These are phyloP conservation scores for Rana temporaria DNA, from an alignment of 2,113 vertebrate species.

Conservation along the genomic window DNA sequence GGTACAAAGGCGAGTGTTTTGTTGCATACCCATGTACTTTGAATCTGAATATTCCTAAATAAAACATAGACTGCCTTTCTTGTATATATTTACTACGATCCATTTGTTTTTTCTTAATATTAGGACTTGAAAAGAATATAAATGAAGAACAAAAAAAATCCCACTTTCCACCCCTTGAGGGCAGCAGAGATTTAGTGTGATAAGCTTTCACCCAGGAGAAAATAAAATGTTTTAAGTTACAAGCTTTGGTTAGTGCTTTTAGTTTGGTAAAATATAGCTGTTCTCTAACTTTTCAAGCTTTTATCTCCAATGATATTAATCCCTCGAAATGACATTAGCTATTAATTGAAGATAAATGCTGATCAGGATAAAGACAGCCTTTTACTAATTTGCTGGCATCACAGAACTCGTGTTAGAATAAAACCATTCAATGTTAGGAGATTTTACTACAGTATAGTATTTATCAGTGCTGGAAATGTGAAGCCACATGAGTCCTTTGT, in stretches of 20 bases:
- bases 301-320: not conserved
- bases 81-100: too few relatives aligned
- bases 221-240: not conserved
- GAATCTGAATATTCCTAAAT: too few relatives aligned
- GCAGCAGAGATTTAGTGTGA: constrained; percentile 52
- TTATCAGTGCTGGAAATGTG: not conserved
- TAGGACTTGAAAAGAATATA: not conserved
- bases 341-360: constrained; percentile 26
- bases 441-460: not conserved
- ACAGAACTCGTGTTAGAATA: not conserved
- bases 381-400: not conserved
- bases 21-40: too few relatives aligned
- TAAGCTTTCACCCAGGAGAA: not conserved
- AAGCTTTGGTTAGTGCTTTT: constrained; percentile 8
- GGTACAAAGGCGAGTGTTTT: too few relatives aligned
- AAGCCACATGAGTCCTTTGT: not conserved
- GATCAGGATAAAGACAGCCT: not conserved
- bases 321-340: constrained; percentile 22
- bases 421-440: not conserved
- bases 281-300: constrained; percentile 7
- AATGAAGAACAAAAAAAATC: not conserved
- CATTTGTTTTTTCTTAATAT: not conserved
- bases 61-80: too few relatives aligned
- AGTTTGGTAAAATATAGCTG: constrained; percentile 14
- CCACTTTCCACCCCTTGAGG: constrained; percentile 32